Base-by-base conservation (phyloP, 2,888 invertebrate genomes). In the Acleris laterana region DNA sequence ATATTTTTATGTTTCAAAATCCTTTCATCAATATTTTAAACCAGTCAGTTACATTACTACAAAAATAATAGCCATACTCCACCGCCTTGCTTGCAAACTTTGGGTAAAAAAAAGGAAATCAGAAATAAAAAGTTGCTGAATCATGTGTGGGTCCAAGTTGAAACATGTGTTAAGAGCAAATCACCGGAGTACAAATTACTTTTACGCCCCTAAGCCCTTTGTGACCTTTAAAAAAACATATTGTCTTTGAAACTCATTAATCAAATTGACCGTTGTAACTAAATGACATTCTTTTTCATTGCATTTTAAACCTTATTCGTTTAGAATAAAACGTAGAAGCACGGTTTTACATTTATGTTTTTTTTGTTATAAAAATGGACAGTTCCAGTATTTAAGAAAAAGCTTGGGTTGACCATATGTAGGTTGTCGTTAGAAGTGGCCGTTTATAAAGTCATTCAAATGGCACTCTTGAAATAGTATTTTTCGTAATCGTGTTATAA, bases 211-310 rank as follows among this genome's bases (percentile, higher is more conserved):
- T 22, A 20, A 17, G 44, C 9, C 48, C 32, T 25, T 58, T 55
- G 16, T 25, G 59, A 55, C 53, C 28, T 60, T 64, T 48, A 20
- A 28, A 28, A 22, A 38, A 52, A 49, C 17, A 38, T 11, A 55
- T 64, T 64, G 64, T 60, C 55, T 64, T 25, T 38, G 22, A 53
- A 13, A 13, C n/a, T 49, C 64, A 60, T 64, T 60, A 28, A 55
- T 64, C 64, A 64, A 53, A 28, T 16, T 55, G 42, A 42, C 3
- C 7, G 11, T 19, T 5, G 2, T 20, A 17, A 42, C 19, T 42
- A 51, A 42, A 7, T 17, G 19, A 5, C 38, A 16, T 42, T 16
- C 20, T 38, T 42, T 55, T 42, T 42, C 22, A 42, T n/a, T 42
- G 7, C 42, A 55, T 20, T 57, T 57, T 57, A n/a, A 57, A 7